phyloP scores from a whole-genome alignment of 2,113 vertebrate genomes.

The Epinephelus fuscoguttatus region DNA sequence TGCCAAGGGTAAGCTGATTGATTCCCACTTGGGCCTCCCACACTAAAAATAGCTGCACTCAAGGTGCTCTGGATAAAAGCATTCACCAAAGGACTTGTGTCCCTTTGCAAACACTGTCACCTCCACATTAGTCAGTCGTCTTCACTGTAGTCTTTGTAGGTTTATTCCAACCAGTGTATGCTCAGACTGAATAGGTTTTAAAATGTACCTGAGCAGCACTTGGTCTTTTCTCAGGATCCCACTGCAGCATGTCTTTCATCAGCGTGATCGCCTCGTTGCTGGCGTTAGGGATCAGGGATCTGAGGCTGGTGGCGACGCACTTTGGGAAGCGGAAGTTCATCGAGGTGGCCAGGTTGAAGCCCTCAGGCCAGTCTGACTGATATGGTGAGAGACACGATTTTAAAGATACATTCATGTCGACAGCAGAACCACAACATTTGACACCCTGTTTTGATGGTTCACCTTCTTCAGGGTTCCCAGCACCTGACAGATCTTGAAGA shows the following conservation, averaged over 20 bases:
- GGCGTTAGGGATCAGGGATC: slow-evolving; percentile 94
- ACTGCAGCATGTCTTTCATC: slow-evolving; percentile 91
- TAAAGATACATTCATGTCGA: background rate
- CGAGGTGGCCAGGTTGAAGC: slow-evolving; percentile 89
- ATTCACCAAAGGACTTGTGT: background rate
- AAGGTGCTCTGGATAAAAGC: background rate
- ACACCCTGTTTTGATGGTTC: slow-evolving; percentile 16
- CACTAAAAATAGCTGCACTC: slow-evolving; percentile 12
- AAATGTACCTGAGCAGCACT: slow-evolving; percentile 90
- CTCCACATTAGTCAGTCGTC: background rate
- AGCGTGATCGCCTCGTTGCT: slow-evolving; percentile 90
- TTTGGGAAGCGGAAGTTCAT: slow-evolving; percentile 97
- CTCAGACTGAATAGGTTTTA: background rate
- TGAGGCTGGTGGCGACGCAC: slow-evolving; percentile 90
- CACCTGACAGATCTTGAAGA: slow-evolving; percentile 98
- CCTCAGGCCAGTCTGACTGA: slow-evolving; percentile 94
- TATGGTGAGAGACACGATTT: slow-evolving; percentile 19
- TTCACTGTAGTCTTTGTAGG: background rate
- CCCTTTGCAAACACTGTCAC: background rate
- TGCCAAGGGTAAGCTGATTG: slow-evolving; percentile 5
- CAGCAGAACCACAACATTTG: background rate
- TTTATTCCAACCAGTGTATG: background rate
- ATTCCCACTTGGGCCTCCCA: background rate
- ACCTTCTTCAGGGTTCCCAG: slow-evolving; percentile 95
- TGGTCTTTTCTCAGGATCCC: slow-evolving; percentile 94